These are phyloP conservation scores for Anguilla pacifica DNA, from an alignment of 2,797 vertebrate genomes.

Conservation along the genomic window DNA sequence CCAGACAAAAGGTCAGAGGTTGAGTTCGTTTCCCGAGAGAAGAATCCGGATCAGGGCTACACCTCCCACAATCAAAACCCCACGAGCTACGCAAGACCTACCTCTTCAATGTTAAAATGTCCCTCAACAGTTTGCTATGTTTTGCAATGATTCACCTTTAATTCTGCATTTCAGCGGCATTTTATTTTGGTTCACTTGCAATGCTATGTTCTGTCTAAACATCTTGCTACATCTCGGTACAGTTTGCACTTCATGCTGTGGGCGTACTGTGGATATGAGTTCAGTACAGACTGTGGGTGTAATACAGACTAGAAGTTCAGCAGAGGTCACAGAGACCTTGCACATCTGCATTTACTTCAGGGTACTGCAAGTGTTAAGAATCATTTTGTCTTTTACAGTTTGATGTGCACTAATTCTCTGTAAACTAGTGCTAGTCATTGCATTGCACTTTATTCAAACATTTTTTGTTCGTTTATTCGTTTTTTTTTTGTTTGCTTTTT, in stretches of 20 bases:
- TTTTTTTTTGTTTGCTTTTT: too few species aligned
- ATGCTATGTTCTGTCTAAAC: background rate
- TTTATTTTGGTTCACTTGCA: background rate
- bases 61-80: background rate
- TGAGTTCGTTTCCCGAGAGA: conserved; percentile 52
- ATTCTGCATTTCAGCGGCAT: background rate
- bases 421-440: background rate
- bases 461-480: background rate
- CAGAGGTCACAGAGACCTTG: background rate
- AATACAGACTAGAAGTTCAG: background rate
- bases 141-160: background rate
- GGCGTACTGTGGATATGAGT: too few species aligned
- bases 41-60: background rate
- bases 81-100: background rate
- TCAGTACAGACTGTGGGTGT: too few species aligned
- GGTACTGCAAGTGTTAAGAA: background rate
- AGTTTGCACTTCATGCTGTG: too few species aligned
- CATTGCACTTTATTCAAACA: background rate
- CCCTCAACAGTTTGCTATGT: too few species aligned
- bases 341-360: background rate
- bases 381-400: background rate
- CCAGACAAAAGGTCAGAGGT: conserved; percentile 63
- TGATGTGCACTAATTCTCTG: background rate
- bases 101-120: background rate
- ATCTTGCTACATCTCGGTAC: background rate